Evolutionary conservation across 92 coral and sea anemone genomes (phyloP).

Genomic region (Porites rus): DNA sequence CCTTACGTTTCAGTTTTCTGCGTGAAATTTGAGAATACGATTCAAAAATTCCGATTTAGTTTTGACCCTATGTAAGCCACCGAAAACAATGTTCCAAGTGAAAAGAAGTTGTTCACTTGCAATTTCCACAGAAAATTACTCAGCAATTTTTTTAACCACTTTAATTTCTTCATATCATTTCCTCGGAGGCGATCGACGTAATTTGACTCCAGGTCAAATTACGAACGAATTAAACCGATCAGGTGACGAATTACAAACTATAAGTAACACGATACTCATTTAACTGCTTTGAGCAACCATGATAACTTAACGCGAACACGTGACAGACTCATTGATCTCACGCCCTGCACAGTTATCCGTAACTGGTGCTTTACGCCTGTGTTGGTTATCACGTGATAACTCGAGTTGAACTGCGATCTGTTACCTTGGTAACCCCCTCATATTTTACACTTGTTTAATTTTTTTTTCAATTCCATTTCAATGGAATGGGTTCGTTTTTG

Average conservation of each 20-base stretch:
- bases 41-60: no score
- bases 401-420: neutral
- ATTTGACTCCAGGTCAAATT: conserved; percentile 8
- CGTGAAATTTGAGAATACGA: no score
- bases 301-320: conserved; percentile 2
- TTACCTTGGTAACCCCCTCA: conserved; percentile 54
- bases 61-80: no score
- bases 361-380: neutral
- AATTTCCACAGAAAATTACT: neutral
- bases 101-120: neutral
- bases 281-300: neutral
- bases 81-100: neutral
- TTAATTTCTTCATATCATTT: neutral
- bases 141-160: neutral
- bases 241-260: neutral
- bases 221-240: neutral
- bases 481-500: no score
- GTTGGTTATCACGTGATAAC: no score
- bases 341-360: neutral
- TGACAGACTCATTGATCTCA: neutral
- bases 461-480: no score
- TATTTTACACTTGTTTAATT: no score
- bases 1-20: no score
- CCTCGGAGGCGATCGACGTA: neutral
- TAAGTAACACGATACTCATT: neutral